Evolutionary conservation across 2,113 vertebrate genomes (phyloP).

Genomic region (Zapornia atra): DNA sequence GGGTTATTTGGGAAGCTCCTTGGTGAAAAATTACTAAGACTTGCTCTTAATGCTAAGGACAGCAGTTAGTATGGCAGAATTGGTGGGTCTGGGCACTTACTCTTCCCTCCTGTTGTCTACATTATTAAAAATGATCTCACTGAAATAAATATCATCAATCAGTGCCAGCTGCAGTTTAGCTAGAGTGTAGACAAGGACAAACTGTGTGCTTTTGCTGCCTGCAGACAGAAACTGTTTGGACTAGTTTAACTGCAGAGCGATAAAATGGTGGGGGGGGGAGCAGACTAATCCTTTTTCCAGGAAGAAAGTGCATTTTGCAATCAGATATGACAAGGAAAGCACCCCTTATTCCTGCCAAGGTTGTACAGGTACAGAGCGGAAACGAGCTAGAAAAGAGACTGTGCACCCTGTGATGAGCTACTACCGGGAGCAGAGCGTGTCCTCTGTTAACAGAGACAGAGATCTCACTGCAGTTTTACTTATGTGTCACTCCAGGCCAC

Average conservation of each 20-base stretch:
- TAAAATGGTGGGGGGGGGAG: background rate
- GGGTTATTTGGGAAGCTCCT: background rate
- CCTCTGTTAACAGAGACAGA: background rate
- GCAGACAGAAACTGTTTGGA: background rate
- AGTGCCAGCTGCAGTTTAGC: conserved; percentile 54
- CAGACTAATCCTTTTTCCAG: background rate
- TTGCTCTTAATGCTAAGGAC: background rate
- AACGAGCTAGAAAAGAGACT: background rate
- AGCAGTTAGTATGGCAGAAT: background rate
- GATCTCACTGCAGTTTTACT: background rate
- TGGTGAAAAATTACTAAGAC: background rate
- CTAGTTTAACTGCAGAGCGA: background rate
- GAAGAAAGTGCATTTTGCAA: background rate
- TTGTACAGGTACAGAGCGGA: background rate
- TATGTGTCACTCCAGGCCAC: background rate
- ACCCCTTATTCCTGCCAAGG: background rate
- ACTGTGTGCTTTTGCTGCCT: background rate
- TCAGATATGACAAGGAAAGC: background rate
- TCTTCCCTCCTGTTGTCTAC: conserved; percentile 32
- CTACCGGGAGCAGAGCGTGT: background rate
- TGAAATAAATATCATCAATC: conserved; percentile 59
- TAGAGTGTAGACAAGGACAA: conserved; percentile 44
- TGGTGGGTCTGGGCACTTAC: background rate
- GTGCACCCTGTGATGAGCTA: background rate
- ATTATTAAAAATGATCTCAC: conserved; percentile 57